Conservation (phyloP, 2,888 invertebrate species). For the Helleia helle region DNA sequence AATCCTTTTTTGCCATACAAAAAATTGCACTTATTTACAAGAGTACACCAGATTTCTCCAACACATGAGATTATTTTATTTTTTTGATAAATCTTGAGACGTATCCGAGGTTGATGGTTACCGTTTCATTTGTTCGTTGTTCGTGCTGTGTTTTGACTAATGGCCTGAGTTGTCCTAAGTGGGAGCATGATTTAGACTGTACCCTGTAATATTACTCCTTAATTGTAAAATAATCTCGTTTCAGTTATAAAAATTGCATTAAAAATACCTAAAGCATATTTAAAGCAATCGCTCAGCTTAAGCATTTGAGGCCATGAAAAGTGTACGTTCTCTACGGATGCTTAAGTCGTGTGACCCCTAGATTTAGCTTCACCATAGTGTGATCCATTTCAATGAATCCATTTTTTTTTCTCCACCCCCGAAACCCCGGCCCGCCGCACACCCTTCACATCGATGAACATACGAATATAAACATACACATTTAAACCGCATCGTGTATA, state of each 20-base stretch:
- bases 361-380: slow-evolving; percentile 58
- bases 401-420: slow-evolving; percentile 64
- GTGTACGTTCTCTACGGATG: slow-evolving; percentile 3
- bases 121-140: slow-evolving; percentile 37
- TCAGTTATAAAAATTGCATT: slow-evolving; percentile 25
- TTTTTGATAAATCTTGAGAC: slow-evolving; percentile 33
- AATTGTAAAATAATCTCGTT: slow-evolving; percentile 56
- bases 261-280: slow-evolving; percentile 39
- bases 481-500: slow-evolving; percentile 61
- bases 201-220: slow-evolving; percentile 28
- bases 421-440: slow-evolving; percentile 68
- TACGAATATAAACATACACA: slow-evolving; percentile 52
- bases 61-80: slow-evolving; percentile 63
- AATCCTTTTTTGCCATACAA: no score
- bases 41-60: slow-evolving; percentile 37
- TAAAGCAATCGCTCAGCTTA: slow-evolving; percentile 46
- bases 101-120: slow-evolving; percentile 11
- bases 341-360: slow-evolving; percentile 28
- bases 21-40: not conserved
- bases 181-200: slow-evolving; percentile 41
- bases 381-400: slow-evolving; percentile 72
- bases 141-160: slow-evolving; percentile 59
- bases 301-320: slow-evolving; percentile 35
- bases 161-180: slow-evolving; percentile 48
- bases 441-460: slow-evolving; percentile 57